Percentiles rank a stretch among this genome's conserved stretches.
phyloP scores from a whole-genome alignment of 2,888 invertebrate genomes.

The Neelides folsomi region DNA sequence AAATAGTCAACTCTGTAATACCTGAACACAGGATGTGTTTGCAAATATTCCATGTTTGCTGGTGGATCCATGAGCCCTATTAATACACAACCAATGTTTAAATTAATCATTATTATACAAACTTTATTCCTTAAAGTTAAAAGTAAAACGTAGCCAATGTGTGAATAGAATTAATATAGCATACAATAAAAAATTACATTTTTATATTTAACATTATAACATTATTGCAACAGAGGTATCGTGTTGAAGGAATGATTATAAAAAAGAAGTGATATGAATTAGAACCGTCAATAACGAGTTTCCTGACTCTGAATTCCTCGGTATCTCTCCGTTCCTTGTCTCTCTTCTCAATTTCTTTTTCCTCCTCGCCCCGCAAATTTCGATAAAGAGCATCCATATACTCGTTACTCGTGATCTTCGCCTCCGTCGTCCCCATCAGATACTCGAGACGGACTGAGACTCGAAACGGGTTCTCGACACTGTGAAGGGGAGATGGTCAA shows the following conservation, averaged over 20 bases:
- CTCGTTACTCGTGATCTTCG: constrained; percentile 51
- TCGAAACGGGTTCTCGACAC: constrained; percentile 26
- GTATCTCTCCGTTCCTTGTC: constrained; percentile 49
- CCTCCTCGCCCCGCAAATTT: constrained; percentile 50
- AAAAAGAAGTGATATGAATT: no score
- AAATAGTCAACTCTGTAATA: no score
- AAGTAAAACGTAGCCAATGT: no score
- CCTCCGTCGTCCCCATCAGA: constrained; percentile 55
- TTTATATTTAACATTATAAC: no score
- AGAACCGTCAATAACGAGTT: constrained; percentile 26
- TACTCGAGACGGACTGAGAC: constrained; percentile 46
- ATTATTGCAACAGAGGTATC: no score
- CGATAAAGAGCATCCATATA: constrained; percentile 55
- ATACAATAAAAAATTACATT: no score
- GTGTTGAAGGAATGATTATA: no score
- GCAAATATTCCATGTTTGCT: constrained; percentile 26
- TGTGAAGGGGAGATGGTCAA: not conserved
- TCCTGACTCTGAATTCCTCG: constrained; percentile 25
- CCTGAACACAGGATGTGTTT: constrained; percentile 29
- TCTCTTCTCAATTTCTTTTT: constrained; percentile 49
- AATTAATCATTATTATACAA: no score
- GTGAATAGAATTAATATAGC: no score
- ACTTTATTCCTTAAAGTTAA: no score
- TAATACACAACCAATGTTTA: no score
- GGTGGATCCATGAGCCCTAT: constrained; percentile 21